Percentiles rank a stretch among this genome's conserved stretches.
Conservation (phyloP, 2,113 vertebrate species). For the Halichoerus grypus region DNA sequence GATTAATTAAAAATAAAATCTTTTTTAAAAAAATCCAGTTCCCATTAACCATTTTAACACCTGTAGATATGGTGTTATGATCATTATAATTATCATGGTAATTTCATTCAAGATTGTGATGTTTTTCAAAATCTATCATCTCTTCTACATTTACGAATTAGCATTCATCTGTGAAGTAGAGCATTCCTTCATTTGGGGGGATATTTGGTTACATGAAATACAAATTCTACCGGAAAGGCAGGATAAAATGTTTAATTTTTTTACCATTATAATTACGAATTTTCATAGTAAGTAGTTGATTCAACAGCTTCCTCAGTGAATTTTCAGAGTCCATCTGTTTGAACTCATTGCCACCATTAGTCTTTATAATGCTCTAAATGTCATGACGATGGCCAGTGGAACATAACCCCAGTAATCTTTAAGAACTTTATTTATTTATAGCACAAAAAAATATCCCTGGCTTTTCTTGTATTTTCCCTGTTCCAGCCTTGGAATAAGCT, state of each 20-base stretch:
- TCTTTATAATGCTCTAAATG: slow-evolving; percentile 20
- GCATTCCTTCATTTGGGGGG: background rate
- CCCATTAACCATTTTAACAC: background rate
- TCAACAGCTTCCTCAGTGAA: background rate
- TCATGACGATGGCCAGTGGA: background rate
- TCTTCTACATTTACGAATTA: background rate
- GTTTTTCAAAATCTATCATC: slow-evolving; percentile 3
- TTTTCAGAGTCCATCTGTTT: slow-evolving; percentile 42
- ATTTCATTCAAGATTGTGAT: background rate
- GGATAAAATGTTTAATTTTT: background rate
- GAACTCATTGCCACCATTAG: background rate
- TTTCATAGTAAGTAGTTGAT: background rate
- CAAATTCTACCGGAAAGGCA: background rate
- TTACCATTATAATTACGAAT: background rate
- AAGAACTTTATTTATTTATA: slow-evolving; percentile 16
- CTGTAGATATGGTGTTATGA: background rate
- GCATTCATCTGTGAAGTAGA: background rate
- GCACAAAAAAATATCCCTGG: slow-evolving; percentile 7
- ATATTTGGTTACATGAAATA: background rate
- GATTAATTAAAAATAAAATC: background rate
- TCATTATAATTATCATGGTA: background rate
- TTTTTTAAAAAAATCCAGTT: background rate
- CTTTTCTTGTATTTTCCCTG: background rate
- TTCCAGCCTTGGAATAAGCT: slow-evolving; percentile 4
- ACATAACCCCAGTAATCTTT: background rate